Conservation (phyloP, 1,140 invertebrate genomes). For the Bombyx mandarina region DNA sequence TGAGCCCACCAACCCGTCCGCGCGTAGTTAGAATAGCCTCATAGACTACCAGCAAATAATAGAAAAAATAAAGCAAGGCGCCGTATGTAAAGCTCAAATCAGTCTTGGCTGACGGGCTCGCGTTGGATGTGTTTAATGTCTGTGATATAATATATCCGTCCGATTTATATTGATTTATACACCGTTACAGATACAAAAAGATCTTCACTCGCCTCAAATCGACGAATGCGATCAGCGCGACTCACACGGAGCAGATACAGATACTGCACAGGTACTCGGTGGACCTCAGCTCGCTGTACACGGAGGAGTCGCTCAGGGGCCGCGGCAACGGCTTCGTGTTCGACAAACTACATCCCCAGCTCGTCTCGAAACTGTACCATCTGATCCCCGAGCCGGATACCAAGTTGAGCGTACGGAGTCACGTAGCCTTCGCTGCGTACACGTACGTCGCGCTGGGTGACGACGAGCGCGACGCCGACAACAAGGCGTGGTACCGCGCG, state of each 20-base stretch:
- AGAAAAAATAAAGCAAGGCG: no score
- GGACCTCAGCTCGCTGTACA: constrained; percentile 47
- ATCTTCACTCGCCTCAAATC: constrained; percentile 26
- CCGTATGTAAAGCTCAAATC: no score
- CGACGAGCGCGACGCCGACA: constrained; percentile 27
- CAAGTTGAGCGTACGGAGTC: constrained; percentile 46
- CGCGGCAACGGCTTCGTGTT: constrained; percentile 43
- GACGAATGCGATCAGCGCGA: constrained; percentile 17
- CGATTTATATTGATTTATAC: neutral
- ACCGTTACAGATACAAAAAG: constrained; percentile 37
- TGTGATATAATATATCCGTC: no score
- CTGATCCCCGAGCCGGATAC: constrained; percentile 37
- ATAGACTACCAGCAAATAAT: no score
- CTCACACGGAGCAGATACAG: constrained; percentile 24
- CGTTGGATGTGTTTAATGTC: no score
- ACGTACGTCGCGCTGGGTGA: constrained; percentile 38
- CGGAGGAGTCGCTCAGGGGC: constrained; percentile 32
- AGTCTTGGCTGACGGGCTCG: no score
- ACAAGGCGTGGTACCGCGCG: constrained; percentile 38
- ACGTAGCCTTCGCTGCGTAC: constrained; percentile 53
- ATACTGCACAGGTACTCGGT: constrained; percentile 33
- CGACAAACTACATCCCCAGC: constrained; percentile 35
- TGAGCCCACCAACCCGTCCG: no score
- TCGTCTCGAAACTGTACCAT: constrained; percentile 35
- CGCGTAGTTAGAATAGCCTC: no score